These are phyloP conservation scores for Synaphobranchus kaupii DNA, from an alignment of 2,797 vertebrate species.

Conservation along the genomic window DNA sequence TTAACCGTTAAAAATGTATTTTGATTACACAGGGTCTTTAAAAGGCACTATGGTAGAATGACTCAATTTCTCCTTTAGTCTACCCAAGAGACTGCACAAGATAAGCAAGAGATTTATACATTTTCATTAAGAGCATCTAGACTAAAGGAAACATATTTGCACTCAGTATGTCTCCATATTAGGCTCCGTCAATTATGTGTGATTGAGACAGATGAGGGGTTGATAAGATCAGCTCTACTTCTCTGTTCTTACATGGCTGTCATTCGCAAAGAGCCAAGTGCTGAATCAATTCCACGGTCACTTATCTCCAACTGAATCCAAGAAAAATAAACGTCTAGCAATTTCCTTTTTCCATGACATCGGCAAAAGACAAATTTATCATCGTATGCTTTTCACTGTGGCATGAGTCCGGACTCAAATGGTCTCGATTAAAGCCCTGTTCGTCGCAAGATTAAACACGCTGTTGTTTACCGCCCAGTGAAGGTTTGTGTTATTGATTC, in stretches of 20 bases:
- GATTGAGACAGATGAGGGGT: neutral
- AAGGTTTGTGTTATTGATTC: neutral
- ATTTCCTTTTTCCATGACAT: conserved; percentile 21
- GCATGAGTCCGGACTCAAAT: neutral
- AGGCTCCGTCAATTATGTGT: neutral
- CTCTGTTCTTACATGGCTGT: neutral
- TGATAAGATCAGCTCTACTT: neutral
- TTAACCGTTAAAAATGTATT: neutral
- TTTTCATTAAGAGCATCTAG: neutral
- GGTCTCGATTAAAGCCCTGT: conserved; percentile 1
- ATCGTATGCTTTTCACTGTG: neutral
- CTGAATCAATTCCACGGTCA: neutral
- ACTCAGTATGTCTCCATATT: neutral
- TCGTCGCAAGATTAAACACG: neutral
- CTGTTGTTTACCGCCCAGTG: neutral
- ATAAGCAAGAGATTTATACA: neutral
- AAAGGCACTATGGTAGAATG: neutral
- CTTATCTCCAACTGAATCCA: neutral
- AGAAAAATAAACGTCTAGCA: neutral
- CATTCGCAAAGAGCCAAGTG: conserved; percentile 8
- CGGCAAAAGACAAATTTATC: neutral
- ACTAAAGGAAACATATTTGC: neutral
- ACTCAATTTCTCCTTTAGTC: neutral
- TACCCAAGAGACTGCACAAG: neutral
- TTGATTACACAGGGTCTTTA: neutral